Evolutionary conservation across 1,140 invertebrate species (phyloP).

Genomic region (Macrobrachium nipponense): DNA sequence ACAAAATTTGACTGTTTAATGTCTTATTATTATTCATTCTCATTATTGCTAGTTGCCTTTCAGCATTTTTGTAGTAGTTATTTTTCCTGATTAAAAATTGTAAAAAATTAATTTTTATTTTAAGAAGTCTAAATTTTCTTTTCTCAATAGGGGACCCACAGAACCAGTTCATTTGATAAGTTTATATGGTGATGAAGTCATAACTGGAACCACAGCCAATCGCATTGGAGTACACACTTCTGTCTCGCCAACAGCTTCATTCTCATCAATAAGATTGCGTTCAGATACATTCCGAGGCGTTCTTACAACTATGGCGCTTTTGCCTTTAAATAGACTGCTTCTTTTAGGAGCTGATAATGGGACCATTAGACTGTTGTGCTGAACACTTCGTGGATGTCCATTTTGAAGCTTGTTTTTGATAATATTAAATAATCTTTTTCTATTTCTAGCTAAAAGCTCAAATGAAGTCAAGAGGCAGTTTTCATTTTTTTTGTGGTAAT

Average conservation of each 20-base stretch:
- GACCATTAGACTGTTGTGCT: constrained; percentile 86
- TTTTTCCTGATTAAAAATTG: too few species aligned
- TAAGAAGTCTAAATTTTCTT: constrained; percentile 67
- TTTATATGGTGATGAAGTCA: constrained; percentile 81
- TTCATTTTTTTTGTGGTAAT: too few species aligned
- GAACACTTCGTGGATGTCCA: constrained; percentile 64
- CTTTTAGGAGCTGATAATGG: constrained; percentile 92
- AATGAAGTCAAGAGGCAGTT: too few species aligned
- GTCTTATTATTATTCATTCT: too few species aligned
- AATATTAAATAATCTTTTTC: too few species aligned
- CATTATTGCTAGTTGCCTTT: too few species aligned
- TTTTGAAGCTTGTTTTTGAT: too few species aligned
- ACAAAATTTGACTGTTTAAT: too few species aligned
- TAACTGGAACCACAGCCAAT: constrained; percentile 77
- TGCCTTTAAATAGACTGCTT: constrained; percentile 89
- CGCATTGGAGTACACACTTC: constrained; percentile 88
- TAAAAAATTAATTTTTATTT: constrained; percentile 87
- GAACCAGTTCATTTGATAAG: constrained; percentile 77
- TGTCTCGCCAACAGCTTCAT: constrained; percentile 78
- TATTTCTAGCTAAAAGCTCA: too few species aligned
- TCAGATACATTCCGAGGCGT: constrained; percentile 92
- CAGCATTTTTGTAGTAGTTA: too few species aligned
- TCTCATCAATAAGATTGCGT: constrained; percentile 86
- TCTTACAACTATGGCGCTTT: constrained; percentile 86
- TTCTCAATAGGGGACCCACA: constrained; percentile 48